Evolutionary conservation across 23 tunicate species (phyloP).

Genomic region (Oikopleura dioica): DNA sequence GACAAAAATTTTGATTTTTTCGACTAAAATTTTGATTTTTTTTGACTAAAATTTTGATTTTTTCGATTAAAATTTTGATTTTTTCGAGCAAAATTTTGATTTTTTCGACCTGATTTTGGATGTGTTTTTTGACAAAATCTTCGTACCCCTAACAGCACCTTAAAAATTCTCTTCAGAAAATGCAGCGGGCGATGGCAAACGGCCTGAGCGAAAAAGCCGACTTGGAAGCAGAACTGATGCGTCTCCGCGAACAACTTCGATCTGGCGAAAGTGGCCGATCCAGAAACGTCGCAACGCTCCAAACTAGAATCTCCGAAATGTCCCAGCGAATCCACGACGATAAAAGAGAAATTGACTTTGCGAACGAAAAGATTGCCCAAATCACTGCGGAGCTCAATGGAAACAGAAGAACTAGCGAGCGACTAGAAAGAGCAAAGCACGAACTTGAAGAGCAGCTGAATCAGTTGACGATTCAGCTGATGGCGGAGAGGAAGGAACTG

Average conservation of each 20-base stretch:
- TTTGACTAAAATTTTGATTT: no score
- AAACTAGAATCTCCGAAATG: slow-evolving; percentile 7
- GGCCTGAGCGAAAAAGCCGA: neutral
- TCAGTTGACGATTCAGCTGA: neutral
- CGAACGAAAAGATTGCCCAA: slow-evolving; percentile 8
- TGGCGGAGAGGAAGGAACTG: slow-evolving; percentile 5
- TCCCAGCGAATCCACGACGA: neutral
- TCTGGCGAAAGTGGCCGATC: neutral
- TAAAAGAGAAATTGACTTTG: neutral
- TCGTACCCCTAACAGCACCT: no score
- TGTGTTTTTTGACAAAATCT: no score
- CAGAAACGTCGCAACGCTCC: neutral
- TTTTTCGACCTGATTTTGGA: no score
- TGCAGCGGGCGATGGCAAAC: slow-evolving; percentile 3
- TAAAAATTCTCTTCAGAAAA: no score
- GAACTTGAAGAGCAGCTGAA: slow-evolving; percentile 10
- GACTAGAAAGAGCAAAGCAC: neutral
- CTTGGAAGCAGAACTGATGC: neutral
- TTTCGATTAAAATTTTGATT: no score
- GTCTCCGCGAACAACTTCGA: neutral
- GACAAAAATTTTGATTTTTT: no score
- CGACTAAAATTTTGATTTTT: no score
- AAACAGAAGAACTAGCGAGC: neutral
- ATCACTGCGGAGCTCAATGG: neutral
- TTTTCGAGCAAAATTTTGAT: no score